phyloP scores from a whole-genome alignment of 30 jellyfish, hydroid and myxozoan genomes.

The Aurelia sp. region DNA sequence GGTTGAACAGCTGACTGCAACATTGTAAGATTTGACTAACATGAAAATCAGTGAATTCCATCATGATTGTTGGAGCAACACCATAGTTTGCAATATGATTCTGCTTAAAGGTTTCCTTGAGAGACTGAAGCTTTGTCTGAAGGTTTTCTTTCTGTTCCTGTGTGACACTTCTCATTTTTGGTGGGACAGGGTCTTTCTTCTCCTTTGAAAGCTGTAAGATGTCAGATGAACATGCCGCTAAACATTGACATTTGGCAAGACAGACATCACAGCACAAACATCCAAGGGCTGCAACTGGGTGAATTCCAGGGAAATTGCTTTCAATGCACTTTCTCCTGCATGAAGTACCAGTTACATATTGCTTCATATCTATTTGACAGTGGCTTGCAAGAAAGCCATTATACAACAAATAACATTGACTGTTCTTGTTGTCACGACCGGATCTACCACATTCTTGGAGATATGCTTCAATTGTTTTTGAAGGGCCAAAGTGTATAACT shows the following conservation, averaged over 20 bases:
- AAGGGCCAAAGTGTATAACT: conserved; percentile 66
- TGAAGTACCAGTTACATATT: not conserved
- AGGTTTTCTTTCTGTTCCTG: conserved; percentile 26
- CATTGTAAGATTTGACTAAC: conserved; percentile 16
- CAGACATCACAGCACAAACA: conserved; percentile 44
- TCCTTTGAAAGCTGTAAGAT: conserved; percentile 21
- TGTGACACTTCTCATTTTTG: conserved; percentile 30
- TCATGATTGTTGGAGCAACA: conserved; percentile 10
- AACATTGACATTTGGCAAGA: conserved; percentile 16
- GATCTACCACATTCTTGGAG: conserved; percentile 68
- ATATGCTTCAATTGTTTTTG: conserved; percentile 38
- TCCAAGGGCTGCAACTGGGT: conserved; percentile 9
- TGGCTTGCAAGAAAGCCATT: conserved; percentile 41
- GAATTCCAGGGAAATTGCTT: conserved; percentile 26
- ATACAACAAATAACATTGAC: conserved; percentile 34
- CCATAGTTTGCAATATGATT: not conserved
- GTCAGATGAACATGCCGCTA: not conserved
- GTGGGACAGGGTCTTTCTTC: conserved; percentile 6
- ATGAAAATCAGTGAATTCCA: conserved; percentile 41
- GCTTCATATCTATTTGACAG: conserved; percentile 38
- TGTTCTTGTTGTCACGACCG: conserved; percentile 48
- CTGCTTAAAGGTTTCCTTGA: conserved; percentile 9
- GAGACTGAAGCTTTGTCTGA: conserved; percentile 12
- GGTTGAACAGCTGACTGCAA: conserved; percentile 24
- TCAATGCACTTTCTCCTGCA: conserved; percentile 26